Evolutionary conservation across 1,140 invertebrate genomes (phyloP).

Genomic region (Colletes gigas): DNA sequence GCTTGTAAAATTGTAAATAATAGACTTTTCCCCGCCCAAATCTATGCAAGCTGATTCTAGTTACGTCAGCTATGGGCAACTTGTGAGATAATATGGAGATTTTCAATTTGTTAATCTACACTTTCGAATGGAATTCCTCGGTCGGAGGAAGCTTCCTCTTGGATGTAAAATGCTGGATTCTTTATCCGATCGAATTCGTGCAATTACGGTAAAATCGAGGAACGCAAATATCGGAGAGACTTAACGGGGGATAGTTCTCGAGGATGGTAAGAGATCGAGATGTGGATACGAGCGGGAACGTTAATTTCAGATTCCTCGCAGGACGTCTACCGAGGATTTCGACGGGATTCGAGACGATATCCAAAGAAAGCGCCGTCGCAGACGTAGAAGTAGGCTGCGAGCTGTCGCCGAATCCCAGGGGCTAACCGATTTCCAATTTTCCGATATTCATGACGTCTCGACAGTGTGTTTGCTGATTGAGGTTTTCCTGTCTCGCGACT

Average conservation of each 20-base stretch:
- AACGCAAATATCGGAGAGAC: constrained; percentile 45
- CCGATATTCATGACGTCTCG: constrained; percentile 67
- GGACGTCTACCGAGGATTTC: constrained; percentile 45
- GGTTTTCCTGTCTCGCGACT: constrained; percentile 57
- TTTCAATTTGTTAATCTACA: neutral
- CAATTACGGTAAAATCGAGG: constrained; percentile 46
- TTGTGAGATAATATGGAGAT: neutral
- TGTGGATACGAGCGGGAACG: constrained; percentile 26
- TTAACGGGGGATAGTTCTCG: constrained; percentile 20
- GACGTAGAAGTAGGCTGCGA: constrained; percentile 3
- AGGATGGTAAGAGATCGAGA: constrained; percentile 35
- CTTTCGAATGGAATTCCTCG: neutral
- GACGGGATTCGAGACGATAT: constrained; percentile 18
- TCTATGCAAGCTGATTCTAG: too few species aligned
- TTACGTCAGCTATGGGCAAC: too few species aligned
- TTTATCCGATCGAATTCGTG: constrained; percentile 44
- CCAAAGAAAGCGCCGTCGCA: constrained; percentile 19
- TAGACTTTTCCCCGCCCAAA: too few species aligned
- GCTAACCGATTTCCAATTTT: constrained; percentile 71
- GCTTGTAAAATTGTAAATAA: too few species aligned
- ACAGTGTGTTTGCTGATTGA: constrained; percentile 63
- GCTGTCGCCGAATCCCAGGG: constrained; percentile 44
- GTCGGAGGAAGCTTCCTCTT: neutral
- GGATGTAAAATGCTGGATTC: constrained; percentile 5
- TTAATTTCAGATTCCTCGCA: constrained; percentile 49